Evolutionary conservation across 2,797 vertebrate genomes (phyloP).

Genomic region (Cheirogaleus major): DNA sequence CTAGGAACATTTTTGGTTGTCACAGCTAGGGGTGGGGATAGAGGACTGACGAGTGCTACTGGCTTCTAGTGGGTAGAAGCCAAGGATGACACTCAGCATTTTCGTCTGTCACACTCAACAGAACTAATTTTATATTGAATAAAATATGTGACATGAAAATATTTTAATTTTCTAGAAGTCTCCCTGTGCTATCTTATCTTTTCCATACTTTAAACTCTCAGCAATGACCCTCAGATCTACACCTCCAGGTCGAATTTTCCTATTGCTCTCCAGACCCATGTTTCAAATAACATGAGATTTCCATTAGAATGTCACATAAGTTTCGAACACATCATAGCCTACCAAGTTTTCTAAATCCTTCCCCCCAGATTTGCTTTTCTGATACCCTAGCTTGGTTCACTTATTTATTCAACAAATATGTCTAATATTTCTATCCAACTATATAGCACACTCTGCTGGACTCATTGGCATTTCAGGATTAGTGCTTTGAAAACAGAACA

Average conservation of each 20-base stretch:
- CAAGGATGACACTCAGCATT: background rate
- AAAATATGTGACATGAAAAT: background rate
- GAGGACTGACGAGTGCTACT: background rate
- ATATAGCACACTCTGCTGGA: background rate
- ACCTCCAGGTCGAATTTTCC: background rate
- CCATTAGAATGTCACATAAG: background rate
- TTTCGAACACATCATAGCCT: background rate
- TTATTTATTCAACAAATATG: background rate
- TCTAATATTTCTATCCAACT: background rate
- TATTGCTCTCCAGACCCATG: background rate
- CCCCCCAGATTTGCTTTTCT: background rate
- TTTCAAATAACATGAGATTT: background rate
- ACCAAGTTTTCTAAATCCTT: background rate
- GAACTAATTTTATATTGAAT: slow-evolving; percentile 2
- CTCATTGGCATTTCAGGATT: background rate
- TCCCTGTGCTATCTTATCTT: background rate
- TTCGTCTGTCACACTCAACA: background rate
- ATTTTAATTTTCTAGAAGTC: background rate
- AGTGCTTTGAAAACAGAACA: background rate
- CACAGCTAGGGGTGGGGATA: background rate
- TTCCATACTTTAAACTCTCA: background rate
- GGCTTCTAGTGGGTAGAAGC: background rate
- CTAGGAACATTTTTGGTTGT: background rate
- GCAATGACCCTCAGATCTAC: background rate
- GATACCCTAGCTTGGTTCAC: background rate